Evolutionary conservation across 1,140 invertebrate genomes (phyloP), one percentile per base, ranked within the genome.

Genomic region (Drosophila pseudoananassae): DNA sequence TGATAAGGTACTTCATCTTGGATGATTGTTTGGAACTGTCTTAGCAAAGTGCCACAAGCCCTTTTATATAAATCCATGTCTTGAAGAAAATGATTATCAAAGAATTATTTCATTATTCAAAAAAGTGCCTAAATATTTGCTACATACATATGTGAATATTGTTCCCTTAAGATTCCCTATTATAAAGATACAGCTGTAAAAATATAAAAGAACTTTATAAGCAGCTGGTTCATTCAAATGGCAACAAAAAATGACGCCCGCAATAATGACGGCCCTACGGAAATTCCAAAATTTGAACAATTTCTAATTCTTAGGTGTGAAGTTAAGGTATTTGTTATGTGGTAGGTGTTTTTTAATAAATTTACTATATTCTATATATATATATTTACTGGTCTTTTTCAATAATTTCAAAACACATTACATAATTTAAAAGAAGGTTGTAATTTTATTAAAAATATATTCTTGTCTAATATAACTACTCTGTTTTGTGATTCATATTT

Each of bases 181-280:
- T 43, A 43, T 46, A 23, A 23, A 10, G 15, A 46, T 46, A 46
- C 43, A 46, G 43, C 43, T 46, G 43, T 46, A 20, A 46, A 46
- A 46, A 46, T 20, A 46, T 4, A 12, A 46, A 46, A 23, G 6
- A 15, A 6, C 9, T 45, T 45, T 7, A n/a, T 17, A 2, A 20
- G 6, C 38, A 45, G 15, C 40, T 17, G n/a, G 15, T 9, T 9
- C 14, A 8, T 1, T 20, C 14, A 8, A 40, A 4, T 40, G 38
- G 14, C 4, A 45, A 8, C 40, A 45, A 2, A 45, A 8, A 20
- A 4, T 3, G 40, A 3, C 14, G 40, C 20, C 2, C 20, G 20
- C 20, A 20, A 20, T 17, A 45, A 17, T 40, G 38, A 40, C 8
- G 8, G n/a, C n/a, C 14, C 25, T 36, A 36, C 9, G 33, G 9